These are phyloP conservation scores for Mirounga angustirostris DNA, from an alignment of 2,113 vertebrate species.

Conservation along the genomic window DNA sequence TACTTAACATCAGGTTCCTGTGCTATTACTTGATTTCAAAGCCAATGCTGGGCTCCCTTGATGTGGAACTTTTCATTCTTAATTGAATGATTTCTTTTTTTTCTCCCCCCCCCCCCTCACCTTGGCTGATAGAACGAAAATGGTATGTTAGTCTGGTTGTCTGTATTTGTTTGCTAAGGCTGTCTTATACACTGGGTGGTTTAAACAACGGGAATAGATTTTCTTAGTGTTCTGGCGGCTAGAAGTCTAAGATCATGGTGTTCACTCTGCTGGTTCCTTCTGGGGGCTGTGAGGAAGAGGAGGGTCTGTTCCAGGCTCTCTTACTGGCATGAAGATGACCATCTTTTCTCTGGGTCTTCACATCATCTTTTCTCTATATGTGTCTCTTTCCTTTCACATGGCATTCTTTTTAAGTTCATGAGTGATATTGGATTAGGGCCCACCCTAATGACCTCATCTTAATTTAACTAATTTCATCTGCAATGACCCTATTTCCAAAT, in stretches of 20 bases:
- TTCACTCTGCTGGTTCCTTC: neutral
- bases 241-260: neutral
- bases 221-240: neutral
- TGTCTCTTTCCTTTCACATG: neutral
- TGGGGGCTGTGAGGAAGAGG: neutral
- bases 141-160: neutral
- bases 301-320: neutral
- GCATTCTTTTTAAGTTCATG: neutral
- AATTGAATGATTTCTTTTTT: neutral
- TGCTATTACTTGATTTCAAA: neutral
- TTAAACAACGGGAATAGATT: neutral
- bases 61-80: neutral
- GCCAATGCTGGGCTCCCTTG: neutral
- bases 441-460: neutral
- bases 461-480: neutral
- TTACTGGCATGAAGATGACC: neutral
- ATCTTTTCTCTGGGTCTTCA: neutral
- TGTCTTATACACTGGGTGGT: neutral
- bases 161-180: neutral
- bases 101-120: no score
- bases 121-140: neutral
- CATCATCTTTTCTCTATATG: neutral
- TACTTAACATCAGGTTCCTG: neutral
- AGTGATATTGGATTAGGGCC: neutral
- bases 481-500: neutral